phyloP scores from a whole-genome alignment of 2,888 invertebrate species.

The Morinoia aosen region DNA sequence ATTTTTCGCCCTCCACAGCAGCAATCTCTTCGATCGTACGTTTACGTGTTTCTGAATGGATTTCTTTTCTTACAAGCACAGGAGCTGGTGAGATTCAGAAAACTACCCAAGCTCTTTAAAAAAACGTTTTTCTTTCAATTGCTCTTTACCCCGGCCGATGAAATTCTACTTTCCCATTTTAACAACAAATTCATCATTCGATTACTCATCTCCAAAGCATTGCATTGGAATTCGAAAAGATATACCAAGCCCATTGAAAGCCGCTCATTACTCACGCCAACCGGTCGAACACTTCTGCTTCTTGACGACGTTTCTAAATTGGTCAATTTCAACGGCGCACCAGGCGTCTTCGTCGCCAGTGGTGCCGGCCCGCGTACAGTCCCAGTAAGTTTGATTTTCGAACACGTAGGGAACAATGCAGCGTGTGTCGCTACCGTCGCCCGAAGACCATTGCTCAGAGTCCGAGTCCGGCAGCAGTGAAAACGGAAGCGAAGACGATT shows the following conservation, averaged over 20 bases:
- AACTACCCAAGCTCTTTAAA: too few relatives aligned
- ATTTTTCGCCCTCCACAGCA: too few relatives aligned
- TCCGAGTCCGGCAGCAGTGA: background rate
- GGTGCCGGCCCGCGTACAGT: constrained; percentile 28
- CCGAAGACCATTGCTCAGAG: background rate
- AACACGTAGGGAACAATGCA: constrained; percentile 54
- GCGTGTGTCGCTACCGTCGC: background rate
- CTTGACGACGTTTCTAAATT: constrained; percentile 26
- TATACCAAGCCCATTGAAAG: background rate
- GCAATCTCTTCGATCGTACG: too few relatives aligned
- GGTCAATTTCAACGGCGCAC: constrained; percentile 52
- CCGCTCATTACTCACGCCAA: constrained; percentile 20
- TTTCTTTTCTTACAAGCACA: too few relatives aligned
- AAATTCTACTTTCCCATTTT: too few relatives aligned
- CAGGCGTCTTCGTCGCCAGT: constrained; percentile 19
- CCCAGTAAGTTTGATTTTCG: constrained; percentile 40
- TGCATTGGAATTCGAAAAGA: too few relatives aligned
- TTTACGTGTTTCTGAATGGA: too few relatives aligned
- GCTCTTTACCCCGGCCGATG: too few relatives aligned
- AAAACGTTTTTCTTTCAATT: too few relatives aligned
- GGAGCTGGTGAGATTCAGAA: too few relatives aligned
- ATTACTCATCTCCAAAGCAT: too few relatives aligned
- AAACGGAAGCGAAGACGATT: background rate
- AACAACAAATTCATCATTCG: too few relatives aligned
- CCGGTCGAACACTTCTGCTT: constrained; percentile 27